phyloP scores from a whole-genome alignment of 2,797 vertebrate species.

The Anomalospiza imberbis region DNA sequence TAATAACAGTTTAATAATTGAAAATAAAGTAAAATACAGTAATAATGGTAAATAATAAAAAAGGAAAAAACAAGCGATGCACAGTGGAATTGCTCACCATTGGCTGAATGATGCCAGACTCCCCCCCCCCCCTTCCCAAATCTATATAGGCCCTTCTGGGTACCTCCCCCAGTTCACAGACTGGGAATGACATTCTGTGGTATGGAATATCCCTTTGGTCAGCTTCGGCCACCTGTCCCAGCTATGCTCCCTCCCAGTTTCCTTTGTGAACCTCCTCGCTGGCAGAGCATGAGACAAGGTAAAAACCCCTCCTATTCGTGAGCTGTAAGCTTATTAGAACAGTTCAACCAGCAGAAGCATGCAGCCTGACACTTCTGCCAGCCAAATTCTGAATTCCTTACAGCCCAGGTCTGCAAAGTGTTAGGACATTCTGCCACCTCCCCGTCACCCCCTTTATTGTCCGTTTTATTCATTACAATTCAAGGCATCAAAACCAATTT shows the following conservation, averaged over 20 bases:
- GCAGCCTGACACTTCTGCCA: neutral
- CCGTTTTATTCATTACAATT: neutral
- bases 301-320: neutral
- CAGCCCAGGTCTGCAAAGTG: neutral
- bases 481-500: neutral
- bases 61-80: neutral
- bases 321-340: neutral
- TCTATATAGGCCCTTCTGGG: neutral
- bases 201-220: neutral
- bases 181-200: neutral
- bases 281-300: neutral
- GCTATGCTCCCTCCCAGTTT: neutral
- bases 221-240: neutral
- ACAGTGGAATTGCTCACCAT: neutral
- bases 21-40: neutral
- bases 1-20: neutral
- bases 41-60: neutral
- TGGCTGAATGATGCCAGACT: neutral
- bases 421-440: neutral
- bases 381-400: neutral
- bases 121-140: neutral
- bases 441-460: fast-evolving
- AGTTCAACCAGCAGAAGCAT: neutral
- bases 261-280: neutral
- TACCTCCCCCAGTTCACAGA: neutral